Percentiles rank a stretch among this genome's conserved stretches.
Conservation (phyloP, 2,888 invertebrate genomes). For the Heliconius sara region DNA sequence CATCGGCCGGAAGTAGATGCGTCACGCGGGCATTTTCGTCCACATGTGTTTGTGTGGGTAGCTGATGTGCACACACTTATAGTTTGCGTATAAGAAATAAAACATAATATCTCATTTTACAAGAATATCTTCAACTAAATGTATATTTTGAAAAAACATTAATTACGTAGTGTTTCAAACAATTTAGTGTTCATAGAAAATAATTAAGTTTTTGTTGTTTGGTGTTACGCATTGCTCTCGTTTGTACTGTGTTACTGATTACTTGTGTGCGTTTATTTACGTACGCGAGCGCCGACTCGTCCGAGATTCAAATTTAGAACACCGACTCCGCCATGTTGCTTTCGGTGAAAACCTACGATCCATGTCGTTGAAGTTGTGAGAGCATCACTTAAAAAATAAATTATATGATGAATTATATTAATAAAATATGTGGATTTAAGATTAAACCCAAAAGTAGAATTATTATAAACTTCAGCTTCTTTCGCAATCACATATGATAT, state of each 20-base stretch:
- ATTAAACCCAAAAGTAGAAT: not conserved
- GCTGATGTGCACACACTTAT: slow-evolving; percentile 36
- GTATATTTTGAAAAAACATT: not conserved
- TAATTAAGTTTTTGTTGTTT: slow-evolving; percentile 54
- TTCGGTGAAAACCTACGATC: slow-evolving; percentile 81
- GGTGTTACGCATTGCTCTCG: slow-evolving; percentile 66
- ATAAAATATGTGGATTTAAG: not conserved
- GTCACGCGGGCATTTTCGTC: slow-evolving; percentile 80
- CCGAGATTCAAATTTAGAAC: slow-evolving; percentile 84
- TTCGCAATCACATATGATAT: not conserved
- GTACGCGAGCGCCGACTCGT: slow-evolving; percentile 84
- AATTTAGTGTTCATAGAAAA: slow-evolving; percentile 52
- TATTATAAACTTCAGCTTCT: not conserved
- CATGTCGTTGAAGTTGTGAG: slow-evolving; percentile 69
- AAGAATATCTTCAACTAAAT: not conserved
- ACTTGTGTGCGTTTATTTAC: slow-evolving; percentile 84
- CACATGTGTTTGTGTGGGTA: slow-evolving; percentile 73
- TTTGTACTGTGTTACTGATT: slow-evolving; percentile 82
- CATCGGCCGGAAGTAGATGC: slow-evolving; percentile 81
- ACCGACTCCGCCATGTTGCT: slow-evolving; percentile 83
- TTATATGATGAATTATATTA: slow-evolving; percentile 22
- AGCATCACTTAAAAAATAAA: slow-evolving; percentile 61
- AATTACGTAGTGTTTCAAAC: not conserved
- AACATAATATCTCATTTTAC: slow-evolving; percentile 5
- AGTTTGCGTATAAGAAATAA: slow-evolving; percentile 31